Evolutionary conservation across 1,140 invertebrate species (phyloP).

Genomic region (Eupeodes corollae): DNA sequence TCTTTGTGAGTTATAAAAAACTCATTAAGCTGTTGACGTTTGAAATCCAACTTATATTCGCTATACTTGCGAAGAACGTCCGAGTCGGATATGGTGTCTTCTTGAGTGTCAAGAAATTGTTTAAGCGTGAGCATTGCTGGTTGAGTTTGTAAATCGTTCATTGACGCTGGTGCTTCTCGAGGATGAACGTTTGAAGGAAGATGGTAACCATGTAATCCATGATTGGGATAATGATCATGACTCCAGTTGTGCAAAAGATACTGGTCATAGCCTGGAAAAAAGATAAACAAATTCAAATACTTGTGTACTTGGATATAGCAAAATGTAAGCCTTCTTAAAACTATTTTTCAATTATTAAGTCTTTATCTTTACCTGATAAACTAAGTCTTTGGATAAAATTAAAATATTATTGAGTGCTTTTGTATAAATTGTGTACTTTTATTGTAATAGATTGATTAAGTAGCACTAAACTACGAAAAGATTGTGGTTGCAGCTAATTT

Average conservation of each 20-base stretch:
- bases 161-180: slow-evolving; percentile 1
- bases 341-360: too few relatives aligned
- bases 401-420: too few relatives aligned
- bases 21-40: slow-evolving; percentile 91
- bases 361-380: too few relatives aligned
- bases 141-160: slow-evolving; percentile 46
- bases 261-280: slow-evolving; percentile 24
- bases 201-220: slow-evolving; percentile 17
- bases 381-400: too few relatives aligned
- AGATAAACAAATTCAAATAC: not conserved
- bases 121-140: slow-evolving; percentile 96
- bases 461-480: too few relatives aligned
- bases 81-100: slow-evolving; percentile 94
- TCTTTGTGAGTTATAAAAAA: slow-evolving; percentile 99
- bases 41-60: slow-evolving; percentile 96
- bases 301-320: not conserved
- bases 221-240: slow-evolving; percentile 32
- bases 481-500: too few relatives aligned
- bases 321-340: not conserved
- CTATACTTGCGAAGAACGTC: slow-evolving; percentile 96
- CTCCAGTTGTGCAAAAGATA: slow-evolving; percentile 34
- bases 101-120: slow-evolving; percentile 88
- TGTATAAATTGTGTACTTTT: too few relatives aligned
- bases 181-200: slow-evolving; percentile 11
- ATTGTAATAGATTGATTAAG: too few relatives aligned